phyloP scores from a whole-genome alignment of 2,888 invertebrate species.

The Yponomeuta sedellus region DNA sequence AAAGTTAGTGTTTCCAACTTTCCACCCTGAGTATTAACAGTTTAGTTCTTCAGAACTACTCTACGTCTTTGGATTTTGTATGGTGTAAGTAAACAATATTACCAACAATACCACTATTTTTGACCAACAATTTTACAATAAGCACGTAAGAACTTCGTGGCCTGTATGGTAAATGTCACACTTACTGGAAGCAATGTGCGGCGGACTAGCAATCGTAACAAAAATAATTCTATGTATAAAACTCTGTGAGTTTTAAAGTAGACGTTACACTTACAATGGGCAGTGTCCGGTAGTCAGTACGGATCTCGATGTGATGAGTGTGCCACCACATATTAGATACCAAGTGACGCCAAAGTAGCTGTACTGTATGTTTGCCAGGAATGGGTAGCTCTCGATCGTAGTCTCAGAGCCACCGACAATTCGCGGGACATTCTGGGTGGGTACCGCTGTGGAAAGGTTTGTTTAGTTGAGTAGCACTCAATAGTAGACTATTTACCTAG shows the following conservation, averaged over 20 bases:
- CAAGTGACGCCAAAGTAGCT: slow-evolving; percentile 16
- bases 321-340: slow-evolving; percentile 25
- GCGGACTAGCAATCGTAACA: too few species aligned
- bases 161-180: background rate
- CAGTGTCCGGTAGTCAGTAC: slow-evolving; percentile 28
- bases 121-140: too few species aligned
- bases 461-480: too few species aligned
- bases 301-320: slow-evolving; percentile 24
- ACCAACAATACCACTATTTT: too few species aligned
- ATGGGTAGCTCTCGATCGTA: slow-evolving; percentile 24
- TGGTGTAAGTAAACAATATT: too few species aligned
- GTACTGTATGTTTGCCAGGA: slow-evolving; percentile 20
- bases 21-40: too few species aligned
- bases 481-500: background rate
- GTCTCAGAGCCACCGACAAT: slow-evolving; percentile 23
- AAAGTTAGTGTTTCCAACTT: too few species aligned
- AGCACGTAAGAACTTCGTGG: too few species aligned
- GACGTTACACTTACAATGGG: slow-evolving; percentile 22
- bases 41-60: too few species aligned
- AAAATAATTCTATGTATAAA: too few species aligned
- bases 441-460: background rate
- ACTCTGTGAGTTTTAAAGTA: too few species aligned
- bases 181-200: slow-evolving; percentile 21
- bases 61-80: too few species aligned
- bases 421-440: slow-evolving; percentile 9